Base-by-base conservation (phyloP, 2,797 vertebrate genomes). In the Lepus oiostolus region DNA sequence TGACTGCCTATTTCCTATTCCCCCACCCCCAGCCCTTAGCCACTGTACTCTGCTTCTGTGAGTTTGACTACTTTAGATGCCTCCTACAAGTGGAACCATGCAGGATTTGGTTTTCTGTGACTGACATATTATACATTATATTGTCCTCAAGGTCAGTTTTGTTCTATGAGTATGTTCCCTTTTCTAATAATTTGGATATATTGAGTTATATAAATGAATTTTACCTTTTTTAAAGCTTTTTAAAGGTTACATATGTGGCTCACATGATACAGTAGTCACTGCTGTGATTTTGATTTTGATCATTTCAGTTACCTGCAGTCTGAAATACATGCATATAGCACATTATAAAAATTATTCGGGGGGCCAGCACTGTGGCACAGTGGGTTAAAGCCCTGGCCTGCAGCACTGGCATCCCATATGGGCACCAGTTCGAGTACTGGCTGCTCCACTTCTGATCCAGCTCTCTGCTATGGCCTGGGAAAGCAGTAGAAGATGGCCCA, bases 171-270 rank as follows among this genome's bases (percentile, higher is more conserved):
- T 85, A 5, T 30, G 68, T 19, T 50, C 32, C 42, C 14, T 90
- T 22, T 38, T 42, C 9, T 65, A 80, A 42, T 60, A 82, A 28
- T 82, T 96, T 74, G 8, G 68, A n/a, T 35, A 70, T 52, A 47
- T 17, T 88, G 47, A 17, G n/a, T 94, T 77, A 85, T 38, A 76
- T 70, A 70, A 88, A 90, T 85, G 5, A 91, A 58, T 74, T 93
- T 86, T 74, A 72, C 21, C 30, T 70, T 24, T 50, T 79, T 76
- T 9, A 9, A 47, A 47, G 42, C 42, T 47, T 47, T 47, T 47
- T 47, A 77, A 74, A 94, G 52, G 17, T 62, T 79, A 52, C n/a
- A 30, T 71, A 13, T n/a, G 16, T 24, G 50, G 38, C 26, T 96
- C 32, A 21, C 12, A 35, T 94, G 42, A 58, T 58, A 16, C 54